Base-by-base conservation (phyloP, 2,888 invertebrate genomes). In the Cactoblastis cactorum region DNA sequence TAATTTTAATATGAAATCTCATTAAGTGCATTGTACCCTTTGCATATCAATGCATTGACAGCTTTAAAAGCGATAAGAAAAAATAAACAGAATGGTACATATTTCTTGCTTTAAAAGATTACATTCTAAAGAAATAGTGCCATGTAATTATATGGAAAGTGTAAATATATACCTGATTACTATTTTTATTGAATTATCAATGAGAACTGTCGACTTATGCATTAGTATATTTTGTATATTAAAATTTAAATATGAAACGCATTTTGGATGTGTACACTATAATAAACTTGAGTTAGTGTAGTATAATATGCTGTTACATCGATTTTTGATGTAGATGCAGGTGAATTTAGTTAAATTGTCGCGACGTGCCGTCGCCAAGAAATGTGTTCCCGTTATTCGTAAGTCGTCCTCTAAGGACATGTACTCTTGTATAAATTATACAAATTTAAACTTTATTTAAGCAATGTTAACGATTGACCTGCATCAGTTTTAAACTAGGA, bases 61-160 rank as follows among this genome's bases (percentile, higher is more conserved):
- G 41, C 41, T 41, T 41, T 24, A 14, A 41, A 22, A 41, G 39
- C 24, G 5, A n/a, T 5, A 22, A 12, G 4, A 45, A 8, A 18
- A 41, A 45, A 18, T 15, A 2, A 5, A 35, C 12, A 9, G 22
- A 49, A 71, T 74, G 83, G 80, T 81, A 82, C 81, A 77, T 82
- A 80, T 80, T 80, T 81, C 76, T 76, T 71, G 69, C 70, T 74
- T 72, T 71, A 71, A 72, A 66, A 53, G 69, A 61, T 58, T 69
- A 62, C 78, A 75, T 83, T 82, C 73, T 76, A 72, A 78, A 79
- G 80, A 77, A 82, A 83, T 81, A 72, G 84, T 87, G 87, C 86
- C 87, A 88, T 87, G 70, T 74, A 73, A 67, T 75, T 67, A 54
- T 77, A 74, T 76, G 70, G 78, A 68, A 77, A 79, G 76, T 88